Conservation (phyloP, 2,888 invertebrate genomes). For the Tuta absoluta region DNA sequence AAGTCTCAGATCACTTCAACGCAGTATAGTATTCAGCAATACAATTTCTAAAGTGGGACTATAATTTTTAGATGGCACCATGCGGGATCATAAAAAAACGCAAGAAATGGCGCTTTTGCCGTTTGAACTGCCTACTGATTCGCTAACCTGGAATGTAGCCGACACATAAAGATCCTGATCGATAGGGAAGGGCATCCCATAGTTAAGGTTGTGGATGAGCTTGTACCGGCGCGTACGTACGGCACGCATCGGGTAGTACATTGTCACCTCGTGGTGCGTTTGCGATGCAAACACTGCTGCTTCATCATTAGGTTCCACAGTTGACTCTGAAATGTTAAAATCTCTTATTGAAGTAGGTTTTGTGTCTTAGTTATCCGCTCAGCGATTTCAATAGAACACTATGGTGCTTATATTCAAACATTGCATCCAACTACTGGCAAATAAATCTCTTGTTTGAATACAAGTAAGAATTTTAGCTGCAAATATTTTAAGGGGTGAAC, state of each 20-base stretch:
- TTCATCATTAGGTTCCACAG: slow-evolving; percentile 65
- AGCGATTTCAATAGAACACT: no score
- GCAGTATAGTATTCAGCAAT: no score
- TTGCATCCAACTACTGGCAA: no score
- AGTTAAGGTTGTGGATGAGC: slow-evolving; percentile 95
- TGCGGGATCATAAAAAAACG: not conserved
- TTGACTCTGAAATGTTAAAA: slow-evolving; percentile 84
- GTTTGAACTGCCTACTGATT: no score
- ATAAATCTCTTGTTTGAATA: no score
- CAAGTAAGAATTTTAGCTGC: no score
- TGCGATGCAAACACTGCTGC: slow-evolving; percentile 92
- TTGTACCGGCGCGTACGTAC: slow-evolving; percentile 90
- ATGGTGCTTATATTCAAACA: no score
- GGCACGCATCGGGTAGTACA: slow-evolving; percentile 97
- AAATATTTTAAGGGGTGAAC: no score
- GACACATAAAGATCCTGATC: slow-evolving; percentile 96
- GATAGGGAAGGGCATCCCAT: slow-evolving; percentile 93
- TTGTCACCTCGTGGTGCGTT: slow-evolving; percentile 94
- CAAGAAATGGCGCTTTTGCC: no score
- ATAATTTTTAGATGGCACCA: no score
- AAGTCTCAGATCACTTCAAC: not conserved
- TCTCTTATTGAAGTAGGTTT: no score
- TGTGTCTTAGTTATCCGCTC: not conserved
- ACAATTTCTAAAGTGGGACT: no score
- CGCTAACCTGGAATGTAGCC: slow-evolving; percentile 89